A percentile compares a stretch with the other conserved stretches of the same genome.
phyloP scores from a whole-genome alignment of 2,797 vertebrate species.

The Acanthopagrus latus region DNA sequence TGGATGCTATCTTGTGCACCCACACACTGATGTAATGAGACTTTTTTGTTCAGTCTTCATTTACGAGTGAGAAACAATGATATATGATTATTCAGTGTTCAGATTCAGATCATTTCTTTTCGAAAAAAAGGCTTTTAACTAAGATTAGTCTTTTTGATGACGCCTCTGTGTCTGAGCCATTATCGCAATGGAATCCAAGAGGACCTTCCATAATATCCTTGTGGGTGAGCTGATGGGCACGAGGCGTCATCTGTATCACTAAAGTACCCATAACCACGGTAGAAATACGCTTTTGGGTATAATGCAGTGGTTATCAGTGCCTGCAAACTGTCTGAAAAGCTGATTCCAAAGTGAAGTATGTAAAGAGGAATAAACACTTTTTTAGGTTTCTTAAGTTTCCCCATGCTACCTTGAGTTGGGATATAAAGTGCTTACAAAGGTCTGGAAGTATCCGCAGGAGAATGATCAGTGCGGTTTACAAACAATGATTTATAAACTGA shows the following conservation, averaged over 20 bases:
- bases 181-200: constrained; percentile 23
- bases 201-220: constrained; percentile 18
- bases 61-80: neutral
- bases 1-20: neutral
- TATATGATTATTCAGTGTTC: neutral
- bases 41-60: neutral
- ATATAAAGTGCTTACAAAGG: neutral
- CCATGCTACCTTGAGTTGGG: neutral
- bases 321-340: constrained; percentile 13
- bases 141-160: constrained; percentile 6
- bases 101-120: neutral
- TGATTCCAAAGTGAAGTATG: constrained; percentile 20
- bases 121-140: neutral
- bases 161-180: constrained; percentile 15
- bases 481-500: neutral
- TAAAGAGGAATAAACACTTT: constrained; percentile 1
- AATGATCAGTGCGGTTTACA: neutral
- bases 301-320: constrained; percentile 10
- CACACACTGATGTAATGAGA: neutral
- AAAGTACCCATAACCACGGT: constrained; percentile 38
- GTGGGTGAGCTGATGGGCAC: constrained; percentile 18
- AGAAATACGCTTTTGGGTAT: constrained; percentile 39
- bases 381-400: neutral
- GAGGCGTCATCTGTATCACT: constrained; percentile 15
- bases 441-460: neutral